Percentiles rank a stretch among this genome's conserved stretches.
phyloP scores from a whole-genome alignment of 2,888 invertebrate species.

The Dynastes tityus region DNA sequence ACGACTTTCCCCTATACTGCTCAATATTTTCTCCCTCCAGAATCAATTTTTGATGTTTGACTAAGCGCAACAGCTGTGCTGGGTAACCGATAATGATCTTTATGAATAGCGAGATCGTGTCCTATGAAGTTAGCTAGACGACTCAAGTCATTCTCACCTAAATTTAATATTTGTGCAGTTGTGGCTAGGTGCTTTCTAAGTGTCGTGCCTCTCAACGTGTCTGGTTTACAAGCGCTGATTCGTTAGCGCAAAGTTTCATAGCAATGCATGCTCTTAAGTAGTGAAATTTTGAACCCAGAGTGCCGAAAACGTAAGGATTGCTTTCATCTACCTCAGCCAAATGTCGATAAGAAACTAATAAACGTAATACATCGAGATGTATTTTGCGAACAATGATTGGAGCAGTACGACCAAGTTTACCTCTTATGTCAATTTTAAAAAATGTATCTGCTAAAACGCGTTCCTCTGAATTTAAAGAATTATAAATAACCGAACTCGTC shows the following conservation, averaged over 20 bases:
- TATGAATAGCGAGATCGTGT: conserved; percentile 7
- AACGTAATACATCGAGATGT: background rate
- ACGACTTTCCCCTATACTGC: too few species aligned
- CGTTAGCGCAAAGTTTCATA: background rate
- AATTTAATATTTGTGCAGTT: conserved; percentile 2
- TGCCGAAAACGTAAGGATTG: conserved; percentile 22
- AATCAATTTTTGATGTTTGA: too few species aligned
- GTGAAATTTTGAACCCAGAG: background rate
- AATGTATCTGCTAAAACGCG: background rate
- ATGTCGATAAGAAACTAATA: background rate
- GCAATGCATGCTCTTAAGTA: background rate
- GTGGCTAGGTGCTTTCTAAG: conserved; percentile 13
- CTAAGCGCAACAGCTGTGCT: background rate
- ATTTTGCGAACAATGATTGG: background rate
- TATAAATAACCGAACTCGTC: background rate
- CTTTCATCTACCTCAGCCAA: background rate
- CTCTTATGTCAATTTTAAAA: conserved; percentile 16
- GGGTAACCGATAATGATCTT: conserved; percentile 3
- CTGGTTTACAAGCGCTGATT: background rate
- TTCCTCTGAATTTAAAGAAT: background rate
- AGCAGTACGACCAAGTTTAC: conserved; percentile 21
- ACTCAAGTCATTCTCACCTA: conserved; percentile 1
- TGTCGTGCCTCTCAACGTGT: background rate
- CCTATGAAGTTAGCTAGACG: conserved; percentile 16
- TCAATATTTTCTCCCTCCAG: too few species aligned